phyloP scores from a whole-genome alignment of 2,113 vertebrate genomes.

The Colius striatus region DNA sequence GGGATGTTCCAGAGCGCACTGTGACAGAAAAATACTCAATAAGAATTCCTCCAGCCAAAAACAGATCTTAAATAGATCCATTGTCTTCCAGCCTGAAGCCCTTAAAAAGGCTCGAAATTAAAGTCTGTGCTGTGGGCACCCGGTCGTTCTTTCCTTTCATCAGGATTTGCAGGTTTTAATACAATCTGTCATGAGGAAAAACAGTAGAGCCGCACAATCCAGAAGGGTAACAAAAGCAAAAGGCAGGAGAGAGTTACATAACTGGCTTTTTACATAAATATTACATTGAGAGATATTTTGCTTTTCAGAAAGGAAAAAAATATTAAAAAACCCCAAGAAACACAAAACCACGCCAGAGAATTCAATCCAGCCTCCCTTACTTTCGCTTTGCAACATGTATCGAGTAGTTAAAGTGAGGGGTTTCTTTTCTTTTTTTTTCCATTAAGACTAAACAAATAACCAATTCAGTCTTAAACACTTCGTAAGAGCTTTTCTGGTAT shows the following conservation, averaged over 20 bases:
- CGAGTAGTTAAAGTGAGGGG: constrained; percentile 18
- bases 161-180: constrained; percentile 67
- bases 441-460: constrained; percentile 52
- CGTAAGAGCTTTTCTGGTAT: constrained; percentile 51
- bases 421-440: constrained; percentile 41
- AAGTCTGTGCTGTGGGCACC: constrained; percentile 53
- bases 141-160: constrained; percentile 64
- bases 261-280: constrained; percentile 73
- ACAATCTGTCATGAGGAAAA: constrained; percentile 59
- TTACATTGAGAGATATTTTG: constrained; percentile 64
- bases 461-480: constrained; percentile 50
- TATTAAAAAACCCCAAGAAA: not conserved
- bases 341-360: not conserved
- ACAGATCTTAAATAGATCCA: constrained; percentile 61
- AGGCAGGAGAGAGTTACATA: constrained; percentile 65
- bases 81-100: constrained; percentile 52
- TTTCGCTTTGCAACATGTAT: constrained; percentile 57
- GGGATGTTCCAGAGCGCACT: constrained; percentile 51
- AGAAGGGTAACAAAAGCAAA: constrained; percentile 69
- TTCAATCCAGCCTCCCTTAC: constrained; percentile 12
- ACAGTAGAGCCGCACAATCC: constrained; percentile 41
- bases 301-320: constrained; percentile 53
- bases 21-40: constrained; percentile 61
- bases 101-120: constrained; percentile 59
- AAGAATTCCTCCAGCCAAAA: constrained; percentile 67